Evolutionary conservation across 2,113 vertebrate genomes (phyloP), one percentile per base, ranked within the genome.

Genomic region (Orycteropus afer): DNA sequence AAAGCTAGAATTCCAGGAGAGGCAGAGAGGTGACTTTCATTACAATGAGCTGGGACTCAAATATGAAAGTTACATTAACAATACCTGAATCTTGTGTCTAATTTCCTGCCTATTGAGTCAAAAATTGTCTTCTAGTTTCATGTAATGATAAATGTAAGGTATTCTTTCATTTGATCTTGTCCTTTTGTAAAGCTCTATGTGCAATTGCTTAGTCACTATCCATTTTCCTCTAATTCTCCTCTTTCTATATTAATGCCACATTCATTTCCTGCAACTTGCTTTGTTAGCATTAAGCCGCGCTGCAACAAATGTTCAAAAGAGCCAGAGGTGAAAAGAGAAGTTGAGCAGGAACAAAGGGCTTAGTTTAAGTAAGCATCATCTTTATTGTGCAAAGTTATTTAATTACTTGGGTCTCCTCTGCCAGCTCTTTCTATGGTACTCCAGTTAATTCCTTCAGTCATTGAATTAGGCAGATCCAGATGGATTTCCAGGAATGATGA

Each of bases 91-190:
- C 86, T 20, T 3, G 0, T 11, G 25, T 94, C 95, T 96, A 82
- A 93, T 98, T 97, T 97, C 94, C 96, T 93, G 84, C 77, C 94
- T 79, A 32, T 49, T 83, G 95, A 92, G 61, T 79, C 63, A 92
- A 94, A 96, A 96, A 88, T 93, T 87, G 83, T 93, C 95, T 97
- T 74, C 61, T 88, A 89, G 20, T 95, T 93, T 96, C 51, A 77
- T 7, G 69, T 0, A 77, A 91, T 94, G 92, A 91, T 90, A 55
- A 95, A 94, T 79, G 32, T 73, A 94, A 94, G 77, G 69, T 2
- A 0, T 90, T 59, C 71, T 84, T 96, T 96, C 47, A 76, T 87
- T 95, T 82, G 47, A 78, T 82, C 3, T 0, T 78, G 0, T 96
- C 71, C 59, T 76, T 95, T 95, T 81, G 37, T 74, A 96, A 92